Conservation (phyloP, 2,888 invertebrate species). For the Xiphydria camelus region DNA sequence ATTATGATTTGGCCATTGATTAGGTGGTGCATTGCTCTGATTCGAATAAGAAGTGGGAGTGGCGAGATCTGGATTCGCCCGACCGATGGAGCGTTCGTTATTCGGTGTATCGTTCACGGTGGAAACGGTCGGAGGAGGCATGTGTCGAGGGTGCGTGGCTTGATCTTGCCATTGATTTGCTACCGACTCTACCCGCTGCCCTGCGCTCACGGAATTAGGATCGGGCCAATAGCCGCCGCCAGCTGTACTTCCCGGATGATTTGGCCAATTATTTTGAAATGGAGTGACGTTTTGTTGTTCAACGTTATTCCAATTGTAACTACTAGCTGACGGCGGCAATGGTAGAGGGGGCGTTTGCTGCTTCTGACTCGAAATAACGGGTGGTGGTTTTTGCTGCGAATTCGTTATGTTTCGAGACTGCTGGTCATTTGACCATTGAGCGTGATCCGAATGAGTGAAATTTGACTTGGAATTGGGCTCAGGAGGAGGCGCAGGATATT, state of each 20-base stretch:
- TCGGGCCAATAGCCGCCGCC: slow-evolving; percentile 39
- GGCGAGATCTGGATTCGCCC: slow-evolving; percentile 22
- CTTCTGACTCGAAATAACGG: slow-evolving; percentile 15
- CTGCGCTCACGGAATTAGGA: slow-evolving; percentile 27
- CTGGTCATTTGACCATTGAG: slow-evolving; percentile 33
- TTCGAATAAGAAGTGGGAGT: slow-evolving; percentile 17
- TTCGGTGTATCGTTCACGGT: slow-evolving; percentile 20
- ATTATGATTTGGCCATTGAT: slow-evolving; percentile 39
- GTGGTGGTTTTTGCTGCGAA: slow-evolving; percentile 13
- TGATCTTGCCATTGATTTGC: slow-evolving; percentile 28
- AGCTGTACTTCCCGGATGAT: slow-evolving; percentile 30
- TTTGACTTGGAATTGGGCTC: slow-evolving; percentile 29
- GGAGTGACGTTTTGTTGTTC: slow-evolving; percentile 31
- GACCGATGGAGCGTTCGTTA: slow-evolving; percentile 30
- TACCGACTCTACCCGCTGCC: slow-evolving; percentile 29
- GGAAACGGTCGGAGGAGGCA: slow-evolving; percentile 22
- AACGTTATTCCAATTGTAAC: slow-evolving; percentile 41
- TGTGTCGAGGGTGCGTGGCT: slow-evolving; percentile 13
- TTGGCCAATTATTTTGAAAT: slow-evolving; percentile 36
- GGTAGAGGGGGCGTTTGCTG: slow-evolving; percentile 19
- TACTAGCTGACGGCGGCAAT: slow-evolving; percentile 25
- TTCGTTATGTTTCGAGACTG: slow-evolving; percentile 19
- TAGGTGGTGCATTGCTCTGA: slow-evolving; percentile 14
- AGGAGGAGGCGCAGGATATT: slow-evolving; percentile 29
- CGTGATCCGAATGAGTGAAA: slow-evolving; percentile 20